Conservation (phyloP, 2,797 vertebrate species). For the Syngnathus acus region DNA sequence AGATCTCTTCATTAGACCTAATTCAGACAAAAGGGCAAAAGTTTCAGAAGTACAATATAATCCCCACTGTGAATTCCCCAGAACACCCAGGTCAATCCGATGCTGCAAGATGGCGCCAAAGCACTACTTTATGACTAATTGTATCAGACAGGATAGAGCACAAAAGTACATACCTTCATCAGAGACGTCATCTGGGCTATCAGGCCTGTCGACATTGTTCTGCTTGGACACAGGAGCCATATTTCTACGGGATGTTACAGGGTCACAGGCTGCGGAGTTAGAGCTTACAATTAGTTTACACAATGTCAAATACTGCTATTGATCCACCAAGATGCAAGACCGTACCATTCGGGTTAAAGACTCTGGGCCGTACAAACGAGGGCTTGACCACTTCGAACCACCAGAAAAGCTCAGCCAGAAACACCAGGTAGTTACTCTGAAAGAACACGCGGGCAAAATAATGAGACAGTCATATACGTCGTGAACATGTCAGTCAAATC, state of each 20-base stretch:
- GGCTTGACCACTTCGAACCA: constrained; percentile 99
- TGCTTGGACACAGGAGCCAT: constrained; percentile 74
- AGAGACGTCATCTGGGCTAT: constrained; percentile 70
- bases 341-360: constrained; percentile 69
- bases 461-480: background rate
- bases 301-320: constrained; percentile 5
- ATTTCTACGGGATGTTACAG: constrained; percentile 56
- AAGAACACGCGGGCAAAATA: constrained; percentile 32
- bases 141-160: no score
- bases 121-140: background rate
- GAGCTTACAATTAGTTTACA: background rate
- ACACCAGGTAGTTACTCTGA: constrained; percentile 96
- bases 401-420: constrained; percentile 99
- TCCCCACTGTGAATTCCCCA: no score
- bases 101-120: background rate
- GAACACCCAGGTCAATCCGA: no score
- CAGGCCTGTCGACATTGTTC: constrained; percentile 66
- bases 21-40: background rate
- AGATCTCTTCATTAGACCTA: constrained; percentile 85
- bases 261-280: constrained; percentile 62
- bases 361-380: constrained; percentile 87
- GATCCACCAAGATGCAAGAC: background rate
- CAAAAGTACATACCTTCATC: constrained; percentile 36
- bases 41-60: background rate
- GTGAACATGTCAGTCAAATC: background rate